Evolutionary conservation across 1,140 invertebrate genomes (phyloP).

Genomic region (Nephotettix cincticeps): DNA sequence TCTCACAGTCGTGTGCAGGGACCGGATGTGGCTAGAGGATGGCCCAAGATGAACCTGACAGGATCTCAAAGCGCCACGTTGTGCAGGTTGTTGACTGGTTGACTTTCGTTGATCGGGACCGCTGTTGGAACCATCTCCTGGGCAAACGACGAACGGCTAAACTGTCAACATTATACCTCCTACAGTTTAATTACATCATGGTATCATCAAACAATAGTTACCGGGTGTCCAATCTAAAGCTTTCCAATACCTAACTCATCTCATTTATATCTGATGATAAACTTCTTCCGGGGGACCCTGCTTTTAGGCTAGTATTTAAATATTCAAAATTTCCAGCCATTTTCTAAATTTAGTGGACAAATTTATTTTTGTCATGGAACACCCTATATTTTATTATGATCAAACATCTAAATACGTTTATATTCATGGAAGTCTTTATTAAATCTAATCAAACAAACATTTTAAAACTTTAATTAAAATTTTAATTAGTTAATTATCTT

Average conservation of each 20-base stretch:
- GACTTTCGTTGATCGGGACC: neutral
- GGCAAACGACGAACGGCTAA: constrained; percentile 38
- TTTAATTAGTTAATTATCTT: too few species aligned
- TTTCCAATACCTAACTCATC: neutral
- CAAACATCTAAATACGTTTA: too few species aligned
- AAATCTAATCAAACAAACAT: too few species aligned
- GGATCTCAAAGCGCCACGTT: neutral
- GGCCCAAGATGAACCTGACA: neutral
- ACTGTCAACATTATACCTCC: constrained; percentile 31
- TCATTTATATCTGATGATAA: too few species aligned
- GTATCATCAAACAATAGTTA: neutral
- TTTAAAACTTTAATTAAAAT: too few species aligned
- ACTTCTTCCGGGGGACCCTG: too few species aligned
- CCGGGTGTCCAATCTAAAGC: neutral
- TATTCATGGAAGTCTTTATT: too few species aligned
- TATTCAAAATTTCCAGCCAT: neutral
- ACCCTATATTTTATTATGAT: too few species aligned
- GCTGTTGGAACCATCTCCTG: constrained; percentile 32
- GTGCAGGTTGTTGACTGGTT: neutral
- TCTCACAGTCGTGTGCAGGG: neutral
- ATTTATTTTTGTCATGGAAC: neutral
- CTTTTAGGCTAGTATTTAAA: neutral
- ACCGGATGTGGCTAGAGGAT: neutral
- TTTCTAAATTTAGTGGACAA: neutral
- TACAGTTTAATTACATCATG: constrained; percentile 20